These are phyloP conservation scores for Drosophila pseudoananassae DNA, from an alignment of 1,140 invertebrate genomes.

Conservation along the genomic window DNA sequence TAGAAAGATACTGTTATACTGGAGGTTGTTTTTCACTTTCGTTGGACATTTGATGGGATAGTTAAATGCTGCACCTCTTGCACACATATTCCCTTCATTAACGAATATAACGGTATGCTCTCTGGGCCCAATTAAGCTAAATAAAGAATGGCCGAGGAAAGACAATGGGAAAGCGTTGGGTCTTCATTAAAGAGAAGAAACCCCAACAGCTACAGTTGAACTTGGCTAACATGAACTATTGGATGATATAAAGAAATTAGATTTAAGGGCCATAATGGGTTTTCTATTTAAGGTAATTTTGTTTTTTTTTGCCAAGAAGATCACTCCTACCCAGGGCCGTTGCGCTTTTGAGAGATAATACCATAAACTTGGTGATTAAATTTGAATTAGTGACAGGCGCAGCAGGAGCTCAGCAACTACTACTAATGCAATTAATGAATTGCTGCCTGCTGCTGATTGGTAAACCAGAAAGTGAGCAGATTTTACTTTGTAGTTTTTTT, in stretches of 20 bases:
- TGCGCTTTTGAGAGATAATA: constrained; percentile 59
- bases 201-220: constrained; percentile 17
- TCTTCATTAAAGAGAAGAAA: constrained; percentile 63
- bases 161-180: constrained; percentile 45
- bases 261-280: neutral
- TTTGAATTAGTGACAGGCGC: constrained; percentile 64
- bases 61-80: constrained; percentile 9
- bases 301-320: constrained; percentile 12
- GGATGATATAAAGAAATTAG: neutral
- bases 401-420: constrained; percentile 34
- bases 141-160: constrained; percentile 45
- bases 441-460: constrained; percentile 50
- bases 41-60: constrained; percentile 27
- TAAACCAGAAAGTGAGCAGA: constrained; percentile 66
- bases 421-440: constrained; percentile 61
- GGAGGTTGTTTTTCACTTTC: constrained; percentile 48
- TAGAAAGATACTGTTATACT: constrained; percentile 26
- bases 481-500: constrained; percentile 37
- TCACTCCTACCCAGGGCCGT: constrained; percentile 20
- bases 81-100: constrained; percentile 53
- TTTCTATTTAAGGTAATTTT: neutral
- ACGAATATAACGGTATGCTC: constrained; percentile 64
- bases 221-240: neutral
- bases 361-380: constrained; percentile 41
- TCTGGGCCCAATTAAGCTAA: constrained; percentile 63